Evolutionary conservation across 2,113 vertebrate genomes (phyloP).

Genomic region (Onychorhynchus coronatus): DNA sequence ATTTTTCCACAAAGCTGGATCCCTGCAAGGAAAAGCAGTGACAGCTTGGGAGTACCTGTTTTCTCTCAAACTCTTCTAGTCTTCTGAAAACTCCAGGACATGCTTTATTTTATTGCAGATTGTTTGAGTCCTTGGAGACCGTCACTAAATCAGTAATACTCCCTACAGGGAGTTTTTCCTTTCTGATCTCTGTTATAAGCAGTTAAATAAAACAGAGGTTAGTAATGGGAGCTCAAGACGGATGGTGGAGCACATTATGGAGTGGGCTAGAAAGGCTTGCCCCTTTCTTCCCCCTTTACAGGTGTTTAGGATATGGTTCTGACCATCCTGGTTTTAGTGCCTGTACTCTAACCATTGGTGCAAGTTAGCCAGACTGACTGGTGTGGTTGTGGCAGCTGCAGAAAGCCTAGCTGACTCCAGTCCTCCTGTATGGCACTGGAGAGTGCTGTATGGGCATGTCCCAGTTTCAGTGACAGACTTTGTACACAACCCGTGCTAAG

Average conservation of each 20-base stretch:
- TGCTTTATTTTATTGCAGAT: neutral
- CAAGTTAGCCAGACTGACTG: neutral
- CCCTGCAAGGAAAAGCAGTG: neutral
- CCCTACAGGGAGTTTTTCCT: neutral
- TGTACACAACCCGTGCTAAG: neutral
- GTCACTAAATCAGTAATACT: neutral
- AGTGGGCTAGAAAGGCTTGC: neutral
- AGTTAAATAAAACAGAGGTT: neutral
- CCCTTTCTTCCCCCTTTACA: neutral
- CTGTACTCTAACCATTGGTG: neutral
- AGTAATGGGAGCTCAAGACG: neutral
- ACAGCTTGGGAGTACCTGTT: neutral
- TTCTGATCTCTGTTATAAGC: neutral
- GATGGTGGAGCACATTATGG: neutral
- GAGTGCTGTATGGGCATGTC: neutral
- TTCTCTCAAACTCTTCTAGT: neutral
- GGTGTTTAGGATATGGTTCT: neutral
- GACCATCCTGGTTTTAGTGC: neutral
- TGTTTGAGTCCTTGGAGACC: neutral
- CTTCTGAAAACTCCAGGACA: neutral
- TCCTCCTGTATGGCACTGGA: accelerated
- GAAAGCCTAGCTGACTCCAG: neutral
- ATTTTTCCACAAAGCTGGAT: neutral
- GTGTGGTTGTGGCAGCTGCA: neutral
- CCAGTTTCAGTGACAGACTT: neutral